Conservation (phyloP, 2,888 invertebrate species). For the Conus canariensis region DNA sequence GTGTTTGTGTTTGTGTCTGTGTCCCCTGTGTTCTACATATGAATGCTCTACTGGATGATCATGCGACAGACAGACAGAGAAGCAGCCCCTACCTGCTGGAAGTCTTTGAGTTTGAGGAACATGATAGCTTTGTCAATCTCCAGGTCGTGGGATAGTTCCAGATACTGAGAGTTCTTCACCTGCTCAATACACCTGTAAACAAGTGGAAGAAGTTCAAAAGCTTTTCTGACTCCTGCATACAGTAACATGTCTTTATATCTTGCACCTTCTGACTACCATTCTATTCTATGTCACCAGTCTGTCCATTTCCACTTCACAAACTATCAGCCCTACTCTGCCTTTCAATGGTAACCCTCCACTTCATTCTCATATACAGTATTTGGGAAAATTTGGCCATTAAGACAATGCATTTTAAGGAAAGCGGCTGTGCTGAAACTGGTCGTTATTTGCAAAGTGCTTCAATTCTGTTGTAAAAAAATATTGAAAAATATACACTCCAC, state of each 20-base stretch:
- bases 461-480: too few relatives aligned
- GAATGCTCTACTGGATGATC: neutral
- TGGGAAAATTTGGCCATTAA: too few relatives aligned
- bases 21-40: too few relatives aligned
- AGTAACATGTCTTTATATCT: neutral
- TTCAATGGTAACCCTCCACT: too few relatives aligned
- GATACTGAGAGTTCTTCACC: slow-evolving; percentile 92
- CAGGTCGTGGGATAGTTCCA: slow-evolving; percentile 90
- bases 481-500: too few relatives aligned
- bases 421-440: too few relatives aligned
- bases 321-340: too few relatives aligned
- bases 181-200: slow-evolving; percentile 93
- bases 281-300: too few relatives aligned
- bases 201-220: neutral
- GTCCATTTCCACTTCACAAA: too few relatives aligned
- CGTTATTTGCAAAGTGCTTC: too few relatives aligned
- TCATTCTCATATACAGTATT: too few relatives aligned
- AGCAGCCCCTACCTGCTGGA: slow-evolving; percentile 79
- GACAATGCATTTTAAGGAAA: too few relatives aligned
- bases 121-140: slow-evolving; percentile 95
- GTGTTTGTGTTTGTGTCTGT: neutral
- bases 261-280: neutral
- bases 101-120: slow-evolving; percentile 89
- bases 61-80: neutral
- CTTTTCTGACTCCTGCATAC: neutral